Evolutionary conservation across 2,888 invertebrate species (phyloP), one percentile per base, ranked within the genome.

Genomic region (Asteroscopus sphinx): DNA sequence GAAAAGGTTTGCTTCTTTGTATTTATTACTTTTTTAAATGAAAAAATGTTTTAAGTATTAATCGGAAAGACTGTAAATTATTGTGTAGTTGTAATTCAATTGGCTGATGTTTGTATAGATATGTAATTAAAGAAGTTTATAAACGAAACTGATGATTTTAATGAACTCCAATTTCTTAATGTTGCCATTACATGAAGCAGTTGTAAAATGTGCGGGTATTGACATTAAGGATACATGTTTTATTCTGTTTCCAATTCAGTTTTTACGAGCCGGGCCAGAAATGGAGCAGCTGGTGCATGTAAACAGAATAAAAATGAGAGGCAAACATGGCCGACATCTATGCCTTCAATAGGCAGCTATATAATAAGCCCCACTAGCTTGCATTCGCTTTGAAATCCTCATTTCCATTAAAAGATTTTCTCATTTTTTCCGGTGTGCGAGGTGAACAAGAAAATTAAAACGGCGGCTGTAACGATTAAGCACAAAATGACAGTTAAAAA

Each of bases 21-120:
- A 91, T 91, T 91, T 91, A 92, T 92, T 90, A 68, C 64, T 88
- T 89, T 90, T 90, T 86, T 87, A 85, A 87, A 82, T 79, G 64
- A 77, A 80, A 84, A 82, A 86, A 81, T 84, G 86, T 89, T 90
- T 86, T 86, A 90, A 92, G 91, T 94, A 93, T 93, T 93, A 91
- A 88, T 93, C 89, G 86, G 90, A 90, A 94, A 94, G 93, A 94
- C 93, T 94, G 93, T 94, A 93, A 90, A 91, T 90, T 92, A 91
- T 90, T 92, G 88, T 90, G 91, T 93, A 92, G 92, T 86, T 88
- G 83, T 89, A 89, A 88, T 89, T 85, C 82, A 81, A 91, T 88
- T 86, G 89, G 90, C 91, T 90, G 91, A 91, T 90, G 90, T 93
- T 92, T 92, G 91, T 92, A 93, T 93, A 93, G 92, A 82, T 84